phyloP scores from a whole-genome alignment of 1,140 invertebrate species.

The Sarcophaga bullata region DNA sequence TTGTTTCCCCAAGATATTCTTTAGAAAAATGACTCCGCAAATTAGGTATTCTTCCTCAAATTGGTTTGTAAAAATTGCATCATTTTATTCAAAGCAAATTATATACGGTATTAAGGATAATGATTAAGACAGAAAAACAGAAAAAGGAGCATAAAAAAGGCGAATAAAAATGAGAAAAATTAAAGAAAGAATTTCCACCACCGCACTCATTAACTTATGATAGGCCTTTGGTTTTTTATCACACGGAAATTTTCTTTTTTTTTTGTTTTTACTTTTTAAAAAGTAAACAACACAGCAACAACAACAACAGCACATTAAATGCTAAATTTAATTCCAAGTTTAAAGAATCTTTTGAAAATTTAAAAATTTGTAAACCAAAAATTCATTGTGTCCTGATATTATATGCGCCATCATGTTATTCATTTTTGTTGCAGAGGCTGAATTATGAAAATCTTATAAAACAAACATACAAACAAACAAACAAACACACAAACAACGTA shows the following conservation, averaged over 20 bases:
- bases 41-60: no score
- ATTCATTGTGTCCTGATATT: neutral
- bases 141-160: neutral
- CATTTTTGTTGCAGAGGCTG: neutral
- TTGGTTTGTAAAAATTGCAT: no score
- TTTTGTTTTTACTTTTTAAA: no score
- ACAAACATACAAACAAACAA: neutral
- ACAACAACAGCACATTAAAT: neutral
- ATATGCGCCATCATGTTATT: neutral
- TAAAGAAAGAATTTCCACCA: constrained; percentile 1
- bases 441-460: neutral
- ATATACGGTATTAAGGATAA: neutral
- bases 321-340: neutral
- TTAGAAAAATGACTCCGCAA: no score
- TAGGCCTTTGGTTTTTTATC: neutral
- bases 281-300: neutral
- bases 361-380: neutral
- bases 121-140: neutral
- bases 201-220: constrained; percentile 9
- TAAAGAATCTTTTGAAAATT: neutral
- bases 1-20: no score
- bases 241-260: neutral
- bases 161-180: neutral
- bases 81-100: no score
- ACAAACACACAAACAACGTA: neutral